A percentile compares a stretch with the other conserved stretches of the same genome.
Conservation (phyloP, 2,888 invertebrate species). For the Acanthosepion esculentum region DNA sequence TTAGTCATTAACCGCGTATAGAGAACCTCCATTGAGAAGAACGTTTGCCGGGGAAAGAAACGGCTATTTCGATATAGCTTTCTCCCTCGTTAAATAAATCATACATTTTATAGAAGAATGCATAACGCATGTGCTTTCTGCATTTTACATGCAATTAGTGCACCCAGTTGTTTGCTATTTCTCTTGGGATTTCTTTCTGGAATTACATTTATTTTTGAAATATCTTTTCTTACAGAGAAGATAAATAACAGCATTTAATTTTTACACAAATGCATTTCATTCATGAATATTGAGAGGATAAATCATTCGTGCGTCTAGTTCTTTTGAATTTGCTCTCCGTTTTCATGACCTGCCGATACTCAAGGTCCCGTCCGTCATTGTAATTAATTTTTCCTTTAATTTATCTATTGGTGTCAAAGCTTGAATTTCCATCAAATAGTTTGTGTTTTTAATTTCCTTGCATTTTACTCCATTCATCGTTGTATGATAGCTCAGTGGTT, state of each 20-base stretch:
- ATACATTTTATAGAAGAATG: no score
- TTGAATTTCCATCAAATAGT: neutral
- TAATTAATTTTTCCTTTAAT: conserved; percentile 21
- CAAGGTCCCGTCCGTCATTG: neutral
- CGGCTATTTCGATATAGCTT: no score
- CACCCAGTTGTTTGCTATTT: neutral
- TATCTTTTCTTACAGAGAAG: neutral
- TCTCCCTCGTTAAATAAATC: no score
- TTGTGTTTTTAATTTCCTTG: neutral
- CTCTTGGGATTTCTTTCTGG: neutral
- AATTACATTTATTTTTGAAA: neutral
- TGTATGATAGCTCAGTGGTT: neutral
- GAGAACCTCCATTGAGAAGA: no score
- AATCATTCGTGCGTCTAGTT: neutral
- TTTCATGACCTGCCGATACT: neutral
- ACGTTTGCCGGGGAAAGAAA: no score
- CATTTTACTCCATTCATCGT: neutral
- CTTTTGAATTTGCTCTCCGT: neutral
- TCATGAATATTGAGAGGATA: neutral
- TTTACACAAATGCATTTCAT: neutral
- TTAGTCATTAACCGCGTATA: no score
- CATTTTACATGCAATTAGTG: neutral
- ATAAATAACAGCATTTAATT: neutral
- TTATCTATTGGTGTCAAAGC: neutral
- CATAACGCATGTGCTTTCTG: no score